Evolutionary conservation across 2,888 invertebrate genomes (phyloP).

Genomic region (Nomada flava): DNA sequence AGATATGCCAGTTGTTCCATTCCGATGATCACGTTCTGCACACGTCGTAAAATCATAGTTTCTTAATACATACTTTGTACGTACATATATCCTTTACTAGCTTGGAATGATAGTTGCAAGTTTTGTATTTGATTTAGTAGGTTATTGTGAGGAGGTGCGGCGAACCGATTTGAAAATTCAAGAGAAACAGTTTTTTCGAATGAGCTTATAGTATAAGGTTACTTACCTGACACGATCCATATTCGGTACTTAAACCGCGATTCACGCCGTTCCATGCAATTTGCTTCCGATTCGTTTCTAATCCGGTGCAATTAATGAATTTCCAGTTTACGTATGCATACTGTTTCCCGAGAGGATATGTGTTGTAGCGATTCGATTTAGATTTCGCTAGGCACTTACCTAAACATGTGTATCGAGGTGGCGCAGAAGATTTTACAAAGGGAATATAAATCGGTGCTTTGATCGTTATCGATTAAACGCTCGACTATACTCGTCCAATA

Average conservation of each 20-base stretch:
- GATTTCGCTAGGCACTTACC: slow-evolving; percentile 10
- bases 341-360: slow-evolving; percentile 47
- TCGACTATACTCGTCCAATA: slow-evolving; percentile 7
- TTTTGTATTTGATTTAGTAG: too few relatives aligned
- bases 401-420: neutral
- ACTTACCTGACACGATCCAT: neutral
- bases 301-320: slow-evolving; percentile 46
- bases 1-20: too few relatives aligned
- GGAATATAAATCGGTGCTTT: neutral
- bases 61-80: too few relatives aligned
- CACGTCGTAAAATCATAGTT: slow-evolving; percentile 36
- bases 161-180: too few relatives aligned
- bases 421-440: neutral
- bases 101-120: too few relatives aligned
- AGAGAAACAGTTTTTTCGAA: too few relatives aligned
- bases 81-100: too few relatives aligned
- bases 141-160: too few relatives aligned
- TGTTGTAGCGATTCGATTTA: slow-evolving; percentile 35
- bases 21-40: slow-evolving; percentile 56
- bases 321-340: slow-evolving; percentile 23
- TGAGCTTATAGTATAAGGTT: neutral
- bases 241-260: neutral
- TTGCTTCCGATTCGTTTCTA: slow-evolving; percentile 25
- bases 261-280: slow-evolving; percentile 17
- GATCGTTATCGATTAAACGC: slow-evolving; percentile 50